Conservation (phyloP, 2,113 vertebrate genomes). For the Podarcis cretensis region DNA sequence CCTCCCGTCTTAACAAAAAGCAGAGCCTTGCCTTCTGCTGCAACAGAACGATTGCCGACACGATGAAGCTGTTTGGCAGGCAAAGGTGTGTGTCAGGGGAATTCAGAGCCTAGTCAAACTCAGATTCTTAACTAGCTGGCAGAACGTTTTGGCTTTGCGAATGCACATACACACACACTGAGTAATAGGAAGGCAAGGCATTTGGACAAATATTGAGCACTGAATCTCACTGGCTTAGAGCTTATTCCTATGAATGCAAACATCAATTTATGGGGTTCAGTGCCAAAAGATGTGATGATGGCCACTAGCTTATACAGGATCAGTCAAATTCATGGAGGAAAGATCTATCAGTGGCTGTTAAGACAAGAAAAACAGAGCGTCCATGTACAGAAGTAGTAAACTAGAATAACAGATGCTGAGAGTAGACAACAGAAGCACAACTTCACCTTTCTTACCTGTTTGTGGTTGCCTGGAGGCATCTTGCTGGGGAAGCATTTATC, state of each 20-base stretch:
- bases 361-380: neutral
- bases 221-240: neutral
- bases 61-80: neutral
- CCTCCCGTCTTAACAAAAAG: neutral
- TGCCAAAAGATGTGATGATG: neutral
- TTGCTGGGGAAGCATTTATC: neutral
- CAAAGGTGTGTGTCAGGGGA: neutral
- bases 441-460: neutral
- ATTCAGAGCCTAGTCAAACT: neutral
- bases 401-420: neutral
- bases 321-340: neutral
- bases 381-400: neutral
- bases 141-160: neutral
- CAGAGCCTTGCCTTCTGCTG: neutral
- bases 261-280: neutral
- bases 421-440: neutral
- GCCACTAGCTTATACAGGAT: neutral
- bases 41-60: neutral
- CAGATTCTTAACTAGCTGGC: neutral
- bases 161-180: too few species aligned
- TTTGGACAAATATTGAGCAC: neutral
- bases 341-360: neutral
- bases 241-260: neutral
- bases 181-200: neutral
- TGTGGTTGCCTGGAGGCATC: neutral